These are phyloP conservation scores for Ahaetulla prasina DNA, from an alignment of 2,113 vertebrate genomes.

Conservation along the genomic window DNA sequence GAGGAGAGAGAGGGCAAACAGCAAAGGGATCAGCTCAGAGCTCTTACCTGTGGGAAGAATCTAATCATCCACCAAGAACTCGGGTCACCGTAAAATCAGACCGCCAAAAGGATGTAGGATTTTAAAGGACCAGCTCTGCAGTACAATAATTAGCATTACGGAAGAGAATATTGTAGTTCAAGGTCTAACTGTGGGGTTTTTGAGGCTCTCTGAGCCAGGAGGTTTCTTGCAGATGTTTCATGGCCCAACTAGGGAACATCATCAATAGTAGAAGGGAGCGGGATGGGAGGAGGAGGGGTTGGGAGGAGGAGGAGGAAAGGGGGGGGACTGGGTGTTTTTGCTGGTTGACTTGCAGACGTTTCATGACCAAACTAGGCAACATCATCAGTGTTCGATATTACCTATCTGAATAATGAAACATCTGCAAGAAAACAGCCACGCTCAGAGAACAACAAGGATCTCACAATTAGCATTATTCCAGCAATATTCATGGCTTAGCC, in stretches of 20 bases:
- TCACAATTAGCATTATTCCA: not conserved
- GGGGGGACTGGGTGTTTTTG: no score
- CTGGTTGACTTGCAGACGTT: no score
- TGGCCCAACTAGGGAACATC: no score
- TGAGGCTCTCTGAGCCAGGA: no score
- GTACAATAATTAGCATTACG: not conserved
- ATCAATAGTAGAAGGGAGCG: no score
- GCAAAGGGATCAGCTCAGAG: no score
- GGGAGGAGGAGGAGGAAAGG: no score
- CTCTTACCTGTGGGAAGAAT: no score
- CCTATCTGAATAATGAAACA: not conserved
- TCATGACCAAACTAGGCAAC: not conserved
- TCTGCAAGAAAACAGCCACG: not conserved
- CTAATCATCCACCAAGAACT: not conserved
- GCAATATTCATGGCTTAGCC: not conserved
- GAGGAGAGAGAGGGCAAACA: not conserved
- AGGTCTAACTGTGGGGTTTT: not conserved
- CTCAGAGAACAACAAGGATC: not conserved
- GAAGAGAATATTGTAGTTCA: not conserved
- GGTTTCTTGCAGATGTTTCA: no score
- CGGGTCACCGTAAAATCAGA: not conserved
- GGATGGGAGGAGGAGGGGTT: no score
- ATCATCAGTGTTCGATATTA: not conserved
- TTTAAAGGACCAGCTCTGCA: no score
- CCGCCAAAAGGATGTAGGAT: fast-evolving